phyloP scores from a whole-genome alignment of 2,797 vertebrate genomes.

The Enteromius trimaculatus region DNA sequence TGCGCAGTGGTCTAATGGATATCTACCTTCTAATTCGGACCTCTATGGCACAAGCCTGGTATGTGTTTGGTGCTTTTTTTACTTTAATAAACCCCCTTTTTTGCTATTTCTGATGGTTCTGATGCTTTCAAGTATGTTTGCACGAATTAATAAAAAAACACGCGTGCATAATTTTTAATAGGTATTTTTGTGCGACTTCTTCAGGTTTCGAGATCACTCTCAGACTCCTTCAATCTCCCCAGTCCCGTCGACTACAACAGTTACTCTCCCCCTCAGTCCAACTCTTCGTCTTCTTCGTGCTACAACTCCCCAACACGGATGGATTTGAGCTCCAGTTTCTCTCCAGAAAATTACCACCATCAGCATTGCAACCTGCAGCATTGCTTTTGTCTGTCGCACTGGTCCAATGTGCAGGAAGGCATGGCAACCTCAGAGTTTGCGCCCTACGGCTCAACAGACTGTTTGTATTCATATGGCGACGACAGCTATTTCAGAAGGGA shows the following conservation, averaged over 20 bases:
- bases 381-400: constrained; percentile 74
- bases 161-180: not conserved
- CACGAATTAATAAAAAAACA: not conserved
- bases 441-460: constrained; percentile 78
- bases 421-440: constrained; percentile 66
- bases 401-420: constrained; percentile 69
- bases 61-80: constrained; percentile 62
- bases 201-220: constrained; percentile 81
- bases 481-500: constrained; percentile 83
- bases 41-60: constrained; percentile 84
- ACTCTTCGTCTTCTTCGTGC: constrained; percentile 79
- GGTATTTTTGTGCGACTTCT: not conserved
- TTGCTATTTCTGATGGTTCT: not conserved
- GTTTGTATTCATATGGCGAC: constrained; percentile 67
- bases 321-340: constrained; percentile 75
- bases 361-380: constrained; percentile 72
- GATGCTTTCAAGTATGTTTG: not conserved
- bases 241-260: constrained; percentile 81
- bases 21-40: constrained; percentile 77
- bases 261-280: constrained; percentile 82
- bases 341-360: constrained; percentile 73
- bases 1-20: constrained; percentile 72
- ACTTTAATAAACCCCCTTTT: not conserved
- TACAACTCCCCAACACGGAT: constrained; percentile 79
- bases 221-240: constrained; percentile 77